Evolutionary conservation across 2,113 vertebrate species (phyloP).

Genomic region (Cebidichthys violaceus): DNA sequence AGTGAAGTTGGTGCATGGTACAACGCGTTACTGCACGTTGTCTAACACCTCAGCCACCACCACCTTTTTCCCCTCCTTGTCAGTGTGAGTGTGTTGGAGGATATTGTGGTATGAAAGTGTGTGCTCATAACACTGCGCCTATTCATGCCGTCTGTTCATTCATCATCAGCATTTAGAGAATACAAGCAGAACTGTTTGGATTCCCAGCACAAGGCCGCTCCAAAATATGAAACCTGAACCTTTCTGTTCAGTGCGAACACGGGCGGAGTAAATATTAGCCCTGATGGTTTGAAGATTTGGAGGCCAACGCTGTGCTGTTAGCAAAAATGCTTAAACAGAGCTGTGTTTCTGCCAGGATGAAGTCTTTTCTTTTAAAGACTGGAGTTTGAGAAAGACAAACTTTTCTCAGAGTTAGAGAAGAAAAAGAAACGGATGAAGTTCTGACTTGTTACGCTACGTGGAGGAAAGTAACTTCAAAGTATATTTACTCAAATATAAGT

Average conservation of each 20-base stretch:
- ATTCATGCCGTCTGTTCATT: constrained; percentile 70
- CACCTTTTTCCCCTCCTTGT: constrained; percentile 3
- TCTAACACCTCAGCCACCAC: constrained; percentile 24
- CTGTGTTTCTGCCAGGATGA: not conserved
- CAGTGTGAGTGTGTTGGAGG: constrained; percentile 33
- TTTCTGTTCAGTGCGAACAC: constrained; percentile 44
- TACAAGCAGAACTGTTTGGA: constrained; percentile 66
- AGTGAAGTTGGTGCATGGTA: constrained; percentile 46
- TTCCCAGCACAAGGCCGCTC: constrained; percentile 47
- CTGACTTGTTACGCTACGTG: not conserved
- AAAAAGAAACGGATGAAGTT: not conserved
- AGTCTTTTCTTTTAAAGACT: not conserved
- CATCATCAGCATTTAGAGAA: constrained; percentile 72
- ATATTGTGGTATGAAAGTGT: constrained; percentile 32
- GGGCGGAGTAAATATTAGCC: constrained; percentile 29
- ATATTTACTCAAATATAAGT: not conserved
- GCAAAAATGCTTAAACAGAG: not conserved
- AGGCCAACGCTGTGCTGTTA: constrained; percentile 30
- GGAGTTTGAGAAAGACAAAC: not conserved
- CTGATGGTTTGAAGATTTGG: constrained; percentile 9
- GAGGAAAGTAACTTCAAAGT: not conserved
- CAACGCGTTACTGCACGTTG: constrained; percentile 30
- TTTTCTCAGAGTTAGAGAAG: not conserved
- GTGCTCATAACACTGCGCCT: constrained; percentile 58
- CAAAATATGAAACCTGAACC: constrained; percentile 65